Percentiles rank a stretch among this genome's conserved stretches.
Conservation (phyloP, 2,888 invertebrate species). For the Noctua janthina region DNA sequence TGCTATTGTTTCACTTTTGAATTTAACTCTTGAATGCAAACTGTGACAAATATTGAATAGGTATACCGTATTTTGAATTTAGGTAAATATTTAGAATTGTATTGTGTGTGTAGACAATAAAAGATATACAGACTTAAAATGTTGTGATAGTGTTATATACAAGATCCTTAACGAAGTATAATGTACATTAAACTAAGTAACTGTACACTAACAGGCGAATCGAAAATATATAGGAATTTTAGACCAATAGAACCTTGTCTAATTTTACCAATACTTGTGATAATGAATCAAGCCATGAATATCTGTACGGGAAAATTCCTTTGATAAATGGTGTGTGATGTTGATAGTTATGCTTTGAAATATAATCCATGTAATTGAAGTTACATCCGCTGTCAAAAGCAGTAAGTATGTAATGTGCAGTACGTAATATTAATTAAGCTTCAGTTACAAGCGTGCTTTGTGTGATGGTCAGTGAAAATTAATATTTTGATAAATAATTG, state of each 20-base stretch:
- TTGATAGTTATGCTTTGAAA: neutral
- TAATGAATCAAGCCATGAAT: neutral
- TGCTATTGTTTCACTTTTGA: constrained; percentile 49
- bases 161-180: no score
- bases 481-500: neutral
- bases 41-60: neutral
- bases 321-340: neutral
- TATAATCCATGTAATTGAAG: neutral
- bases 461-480: neutral
- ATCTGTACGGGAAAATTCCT: neutral
- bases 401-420: neutral
- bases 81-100: neutral
- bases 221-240: neutral
- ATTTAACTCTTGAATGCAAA: constrained; percentile 30
- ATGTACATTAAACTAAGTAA: no score
- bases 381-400: neutral
- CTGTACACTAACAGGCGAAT: neutral
- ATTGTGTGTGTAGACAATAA: neutral
- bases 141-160: neutral
- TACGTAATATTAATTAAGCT: neutral
- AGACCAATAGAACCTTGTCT: neutral
- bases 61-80: neutral
- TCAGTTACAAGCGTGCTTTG: neutral
- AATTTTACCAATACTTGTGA: neutral
- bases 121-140: neutral